Evolutionary conservation across 1,140 invertebrate genomes (phyloP).

Genomic region (Drosophila hydei): DNA sequence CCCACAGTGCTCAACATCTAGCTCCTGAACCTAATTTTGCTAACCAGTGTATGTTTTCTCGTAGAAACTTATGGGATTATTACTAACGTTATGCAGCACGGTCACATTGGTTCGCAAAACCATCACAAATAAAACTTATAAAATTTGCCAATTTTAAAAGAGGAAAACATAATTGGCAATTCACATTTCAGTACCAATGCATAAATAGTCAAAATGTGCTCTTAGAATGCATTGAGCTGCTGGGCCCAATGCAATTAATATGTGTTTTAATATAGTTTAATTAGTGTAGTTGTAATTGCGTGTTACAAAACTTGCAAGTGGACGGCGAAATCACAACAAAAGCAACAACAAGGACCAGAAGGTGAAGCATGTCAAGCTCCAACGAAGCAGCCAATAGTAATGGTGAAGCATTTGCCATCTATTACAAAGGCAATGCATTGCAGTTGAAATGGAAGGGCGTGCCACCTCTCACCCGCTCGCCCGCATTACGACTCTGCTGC

Average conservation of each 20-base stretch:
- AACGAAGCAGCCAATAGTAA: conserved; percentile 12
- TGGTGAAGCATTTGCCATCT: conserved; percentile 56
- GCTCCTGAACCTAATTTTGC: not conserved
- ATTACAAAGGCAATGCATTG: conserved; percentile 43
- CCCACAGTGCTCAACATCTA: not conserved
- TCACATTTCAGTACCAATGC: not conserved
- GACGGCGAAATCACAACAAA: conserved; percentile 23
- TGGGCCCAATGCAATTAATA: conserved; percentile 19
- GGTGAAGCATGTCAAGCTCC: conserved; percentile 28
- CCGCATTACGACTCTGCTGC: conserved; percentile 56
- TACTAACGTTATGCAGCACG: too few relatives aligned
- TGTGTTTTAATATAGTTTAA: conserved; percentile 35
- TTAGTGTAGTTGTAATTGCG: conserved; percentile 39
- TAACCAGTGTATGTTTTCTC: conserved; percentile 12
- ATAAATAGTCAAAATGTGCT: conserved; percentile 16
- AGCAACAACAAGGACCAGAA: conserved; percentile 15
- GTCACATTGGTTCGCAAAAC: conserved; percentile 52
- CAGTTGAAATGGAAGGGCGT: conserved; percentile 64
- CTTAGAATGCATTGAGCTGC: conserved; percentile 9
- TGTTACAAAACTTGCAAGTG: conserved; percentile 44
- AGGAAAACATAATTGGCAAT: not conserved
- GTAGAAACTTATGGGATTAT: too few relatives aligned
- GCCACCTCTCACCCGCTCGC: conserved; percentile 55
- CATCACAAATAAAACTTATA: conserved; percentile 67
- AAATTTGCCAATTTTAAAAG: conserved; percentile 30